Conservation (phyloP, 2,797 vertebrate species). For the Gastrophryne carolinensis region DNA sequence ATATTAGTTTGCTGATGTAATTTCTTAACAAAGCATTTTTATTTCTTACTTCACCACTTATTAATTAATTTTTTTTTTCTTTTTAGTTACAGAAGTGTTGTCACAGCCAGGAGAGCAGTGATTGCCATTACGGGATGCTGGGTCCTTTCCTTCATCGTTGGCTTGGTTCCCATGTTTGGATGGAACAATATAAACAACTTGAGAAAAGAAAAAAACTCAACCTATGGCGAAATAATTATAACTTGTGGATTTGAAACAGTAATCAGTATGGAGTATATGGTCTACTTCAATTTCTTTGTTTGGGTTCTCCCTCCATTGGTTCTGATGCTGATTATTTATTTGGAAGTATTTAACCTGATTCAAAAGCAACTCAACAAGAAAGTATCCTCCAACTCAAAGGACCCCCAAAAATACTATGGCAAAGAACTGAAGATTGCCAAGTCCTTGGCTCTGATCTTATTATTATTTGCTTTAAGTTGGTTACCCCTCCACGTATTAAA, state of each 20-base stretch:
- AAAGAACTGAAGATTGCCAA: conserved; percentile 97
- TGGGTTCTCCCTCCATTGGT: conserved; percentile 93
- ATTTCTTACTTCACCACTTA: background rate
- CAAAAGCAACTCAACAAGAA: conserved; percentile 93
- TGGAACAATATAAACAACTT: conserved; percentile 88
- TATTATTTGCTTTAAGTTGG: conserved; percentile 92
- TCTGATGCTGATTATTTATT: conserved; percentile 90
- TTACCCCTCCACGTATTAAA: conserved; percentile 94
- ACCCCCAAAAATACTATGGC: conserved; percentile 91
- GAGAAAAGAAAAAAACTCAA: conserved; percentile 67
- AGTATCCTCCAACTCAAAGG: conserved; percentile 74
- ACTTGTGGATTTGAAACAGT: conserved; percentile 90
- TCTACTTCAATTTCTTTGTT: conserved; percentile 97
- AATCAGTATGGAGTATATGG: conserved; percentile 99
- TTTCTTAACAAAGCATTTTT: too few relatives aligned
- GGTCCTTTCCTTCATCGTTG: conserved; percentile 87
- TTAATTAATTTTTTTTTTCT: conserved; percentile 8
- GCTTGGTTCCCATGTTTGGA: conserved; percentile 93
- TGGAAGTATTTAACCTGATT: conserved; percentile 96
- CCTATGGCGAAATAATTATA: conserved; percentile 68
- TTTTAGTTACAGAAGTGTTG: conserved; percentile 86
- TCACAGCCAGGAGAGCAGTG: conserved; percentile 82
- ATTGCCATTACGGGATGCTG: conserved; percentile 88
- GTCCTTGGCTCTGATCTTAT: conserved; percentile 89
- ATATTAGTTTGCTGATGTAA: too few relatives aligned